Base-by-base conservation (phyloP, 2,888 invertebrate species). In the Eupeodes luniger region DNA sequence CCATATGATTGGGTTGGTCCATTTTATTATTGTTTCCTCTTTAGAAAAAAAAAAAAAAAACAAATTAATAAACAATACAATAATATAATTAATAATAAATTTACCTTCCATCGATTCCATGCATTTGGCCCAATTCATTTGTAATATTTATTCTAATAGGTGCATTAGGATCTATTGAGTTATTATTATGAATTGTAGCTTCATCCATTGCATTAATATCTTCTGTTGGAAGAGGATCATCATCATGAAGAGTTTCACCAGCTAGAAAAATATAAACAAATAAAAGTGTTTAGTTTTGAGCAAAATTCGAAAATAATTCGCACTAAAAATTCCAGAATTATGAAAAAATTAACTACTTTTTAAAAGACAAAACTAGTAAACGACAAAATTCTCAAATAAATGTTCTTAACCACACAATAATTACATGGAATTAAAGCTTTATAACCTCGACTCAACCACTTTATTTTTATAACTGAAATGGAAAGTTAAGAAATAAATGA, bases 121-220 rank as follows among this genome's bases (percentile, higher is more conserved):
- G 92, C 82, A 92, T 91, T 90, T 93, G 92, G 3, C 93, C 93
- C 90, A 91, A 90, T 90, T 94, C 93, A 89, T 93, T 93, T 76
- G 93, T 93, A 86, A 93, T 92, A 91, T 93, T 93, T 78, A 94
- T 93, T 74, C 92, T 92, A 79, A 94, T 92, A 51, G 90, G 89
- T 51, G 66, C 66, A 27, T 59, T 70, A n/a, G 61, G 77, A 86
- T 85, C 78, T 89, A 90, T 91, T 47, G 89, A 91, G 47, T 81
- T 84, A 57, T 91, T 91, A 27, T 85, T 69, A 70, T 81, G 66
- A 19, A 36, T 69, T 51, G 51, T 66, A 12, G 81, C 67, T 53
- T 90, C 90, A 57, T 91, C 91, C 47, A 91, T 89, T 12, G 90
- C 91, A 47, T 91, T 90, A 40, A 90, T 84, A 85, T 93, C 92